Conservation (phyloP, 2,113 vertebrate genomes). For the Nicator chloris region DNA sequence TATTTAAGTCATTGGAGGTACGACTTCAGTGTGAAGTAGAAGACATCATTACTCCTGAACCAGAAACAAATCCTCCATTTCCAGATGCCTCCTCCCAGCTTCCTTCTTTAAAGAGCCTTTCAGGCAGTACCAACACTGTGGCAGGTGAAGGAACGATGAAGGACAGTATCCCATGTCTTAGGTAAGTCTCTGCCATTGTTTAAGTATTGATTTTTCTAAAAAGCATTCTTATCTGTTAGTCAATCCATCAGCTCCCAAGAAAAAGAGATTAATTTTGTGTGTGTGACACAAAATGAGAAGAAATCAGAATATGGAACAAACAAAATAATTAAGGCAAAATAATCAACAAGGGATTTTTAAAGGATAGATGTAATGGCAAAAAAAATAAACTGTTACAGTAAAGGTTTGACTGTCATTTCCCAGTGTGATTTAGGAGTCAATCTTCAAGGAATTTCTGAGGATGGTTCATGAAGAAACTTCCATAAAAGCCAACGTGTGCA, state of each 20-base stretch:
- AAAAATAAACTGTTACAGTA: background rate
- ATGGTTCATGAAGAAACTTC: background rate
- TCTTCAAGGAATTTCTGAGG: background rate
- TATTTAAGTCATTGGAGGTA: conserved; percentile 86
- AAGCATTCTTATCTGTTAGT: background rate
- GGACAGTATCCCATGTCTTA: conserved; percentile 89
- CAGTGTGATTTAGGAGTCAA: background rate
- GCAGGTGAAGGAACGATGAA: conserved; percentile 81
- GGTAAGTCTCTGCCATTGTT: conserved; percentile 70
- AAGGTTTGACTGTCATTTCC: background rate
- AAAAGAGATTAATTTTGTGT: background rate
- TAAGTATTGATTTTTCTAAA: background rate
- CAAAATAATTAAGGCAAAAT: background rate
- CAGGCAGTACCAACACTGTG: conserved; percentile 83
- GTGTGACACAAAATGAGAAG: background rate
- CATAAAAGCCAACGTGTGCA: background rate
- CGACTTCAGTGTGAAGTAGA: conserved; percentile 91
- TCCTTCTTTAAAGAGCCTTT: conserved; percentile 80
- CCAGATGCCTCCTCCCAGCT: conserved; percentile 84
- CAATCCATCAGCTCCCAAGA: background rate
- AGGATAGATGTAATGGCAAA: background rate
- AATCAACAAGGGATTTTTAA: background rate
- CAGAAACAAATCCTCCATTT: conserved; percentile 85
- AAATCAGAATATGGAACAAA: background rate
- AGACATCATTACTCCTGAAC: conserved; percentile 90